phyloP scores from a whole-genome alignment of 2,113 vertebrate genomes.

The Lutjanus erythropterus region DNA sequence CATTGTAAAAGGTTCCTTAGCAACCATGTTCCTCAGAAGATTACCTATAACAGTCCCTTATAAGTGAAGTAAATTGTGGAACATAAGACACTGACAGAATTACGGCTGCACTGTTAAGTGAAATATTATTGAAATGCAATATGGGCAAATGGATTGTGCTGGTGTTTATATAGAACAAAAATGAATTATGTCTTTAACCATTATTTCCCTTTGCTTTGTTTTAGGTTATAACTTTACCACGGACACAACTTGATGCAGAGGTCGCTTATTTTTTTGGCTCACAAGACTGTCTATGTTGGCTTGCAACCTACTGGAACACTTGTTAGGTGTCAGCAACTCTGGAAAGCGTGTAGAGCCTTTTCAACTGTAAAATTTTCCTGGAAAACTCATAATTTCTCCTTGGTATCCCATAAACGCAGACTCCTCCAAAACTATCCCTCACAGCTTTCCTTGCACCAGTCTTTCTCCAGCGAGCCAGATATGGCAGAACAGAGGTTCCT shows the following conservation, averaged over 20 bases:
- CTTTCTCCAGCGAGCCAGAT: conserved; percentile 52
- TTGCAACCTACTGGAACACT: conserved; percentile 1
- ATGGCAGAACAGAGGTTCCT: conserved; percentile 97
- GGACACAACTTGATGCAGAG: conserved; percentile 75
- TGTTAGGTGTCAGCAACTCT: conserved; percentile 8
- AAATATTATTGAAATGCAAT: no score
- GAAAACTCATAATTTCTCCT: background rate
- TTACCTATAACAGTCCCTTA: no score
- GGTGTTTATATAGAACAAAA: background rate
- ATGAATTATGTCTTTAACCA: background rate
- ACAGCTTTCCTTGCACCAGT: background rate
- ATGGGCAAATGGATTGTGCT: no score
- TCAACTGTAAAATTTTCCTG: background rate
- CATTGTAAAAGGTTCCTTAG: no score
- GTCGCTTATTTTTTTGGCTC: conserved; percentile 16
- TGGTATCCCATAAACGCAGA: conserved; percentile 7
- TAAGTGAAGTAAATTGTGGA: no score
- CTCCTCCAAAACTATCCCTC: background rate
- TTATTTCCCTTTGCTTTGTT: conserved; percentile 21
- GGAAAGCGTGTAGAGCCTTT: background rate
- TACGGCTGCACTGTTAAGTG: no score
- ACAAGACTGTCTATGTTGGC: conserved; percentile 45
- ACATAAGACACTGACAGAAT: no score
- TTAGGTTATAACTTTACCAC: conserved; percentile 29
- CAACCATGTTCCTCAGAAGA: no score